Percentiles rank a stretch among this genome's conserved stretches.
phyloP scores from a whole-genome alignment of 53 echinoderm and acorn worm genomes.

The Holothuria scabra region DNA sequence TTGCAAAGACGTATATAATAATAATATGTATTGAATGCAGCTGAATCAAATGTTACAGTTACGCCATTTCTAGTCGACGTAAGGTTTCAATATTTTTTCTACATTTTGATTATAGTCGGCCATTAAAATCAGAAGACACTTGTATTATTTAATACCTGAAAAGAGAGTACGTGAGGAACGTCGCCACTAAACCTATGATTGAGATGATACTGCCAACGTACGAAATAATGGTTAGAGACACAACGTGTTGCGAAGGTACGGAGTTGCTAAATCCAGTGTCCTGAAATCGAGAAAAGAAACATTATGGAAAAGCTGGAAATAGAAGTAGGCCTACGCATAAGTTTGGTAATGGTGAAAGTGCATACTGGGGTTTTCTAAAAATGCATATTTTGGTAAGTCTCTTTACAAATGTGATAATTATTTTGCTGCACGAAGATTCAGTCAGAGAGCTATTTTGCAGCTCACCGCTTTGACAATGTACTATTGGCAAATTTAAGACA shows the following conservation, averaged over 20 bases:
- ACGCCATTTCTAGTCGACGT: no score
- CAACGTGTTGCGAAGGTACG: conserved; percentile 60
- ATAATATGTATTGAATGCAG: no score
- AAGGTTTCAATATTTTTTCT: no score
- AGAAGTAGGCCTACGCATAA: background rate
- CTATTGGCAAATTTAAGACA: no score
- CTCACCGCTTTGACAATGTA: no score
- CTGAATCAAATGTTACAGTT: no score
- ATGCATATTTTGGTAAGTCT: background rate
- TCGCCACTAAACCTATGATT: conserved; percentile 64
- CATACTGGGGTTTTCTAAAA: background rate
- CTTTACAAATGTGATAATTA: no score
- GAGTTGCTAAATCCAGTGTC: conserved; percentile 72
- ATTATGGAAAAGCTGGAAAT: background rate
- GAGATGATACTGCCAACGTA: conserved; percentile 73
- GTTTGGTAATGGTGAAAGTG: background rate
- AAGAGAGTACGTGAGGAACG: conserved; percentile 77
- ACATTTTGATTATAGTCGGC: no score
- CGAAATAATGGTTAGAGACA: conserved; percentile 70
- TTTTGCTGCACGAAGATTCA: no score
- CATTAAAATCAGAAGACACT: no score
- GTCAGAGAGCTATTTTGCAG: no score
- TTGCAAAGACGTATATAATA: background rate
- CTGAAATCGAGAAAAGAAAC: conserved; percentile 33
- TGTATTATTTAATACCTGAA: conserved; percentile 70